A percentile compares a stretch with the other conserved stretches of the same genome.
Conservation (phyloP, 2,113 vertebrate species). For the Gambusia holbrooki region DNA sequence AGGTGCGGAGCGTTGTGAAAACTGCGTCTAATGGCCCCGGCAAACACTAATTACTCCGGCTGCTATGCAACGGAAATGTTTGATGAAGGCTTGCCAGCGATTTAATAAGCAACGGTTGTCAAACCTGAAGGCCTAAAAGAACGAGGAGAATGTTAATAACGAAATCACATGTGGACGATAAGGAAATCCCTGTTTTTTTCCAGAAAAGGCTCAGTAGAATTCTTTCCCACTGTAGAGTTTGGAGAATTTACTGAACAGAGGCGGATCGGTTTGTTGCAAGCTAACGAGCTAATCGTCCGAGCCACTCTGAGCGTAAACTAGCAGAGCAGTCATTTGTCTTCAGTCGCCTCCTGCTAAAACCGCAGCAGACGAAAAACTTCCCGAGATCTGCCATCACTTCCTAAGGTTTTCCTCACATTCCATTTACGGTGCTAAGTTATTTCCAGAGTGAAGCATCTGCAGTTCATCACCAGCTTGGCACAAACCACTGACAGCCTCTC, state of each 20-base stretch:
- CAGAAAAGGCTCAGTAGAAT: too few species aligned
- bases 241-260: not conserved
- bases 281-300: not conserved
- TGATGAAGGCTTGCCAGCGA: constrained; percentile 26
- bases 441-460: constrained; percentile 23
- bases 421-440: constrained; percentile 14
- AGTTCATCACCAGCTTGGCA: constrained; percentile 32
- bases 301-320: constrained; percentile 12
- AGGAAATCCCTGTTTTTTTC: not conserved
- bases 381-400: constrained; percentile 5
- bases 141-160: not conserved
- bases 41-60: constrained; percentile 37
- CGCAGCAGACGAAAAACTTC: constrained; percentile 34
- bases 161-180: not conserved
- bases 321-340: not conserved
- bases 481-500: not conserved
- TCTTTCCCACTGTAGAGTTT: not conserved
- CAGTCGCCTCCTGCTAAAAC: not conserved
- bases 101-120: constrained; percentile 17
- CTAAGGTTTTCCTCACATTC: constrained; percentile 4
- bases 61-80: constrained; percentile 46
- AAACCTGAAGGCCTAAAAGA: constrained; percentile 25
- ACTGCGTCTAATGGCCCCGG: constrained; percentile 8
- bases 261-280: not conserved
- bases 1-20: not conserved